phyloP scores from a whole-genome alignment of 2,888 invertebrate species.

The Phyto melanocephala region DNA sequence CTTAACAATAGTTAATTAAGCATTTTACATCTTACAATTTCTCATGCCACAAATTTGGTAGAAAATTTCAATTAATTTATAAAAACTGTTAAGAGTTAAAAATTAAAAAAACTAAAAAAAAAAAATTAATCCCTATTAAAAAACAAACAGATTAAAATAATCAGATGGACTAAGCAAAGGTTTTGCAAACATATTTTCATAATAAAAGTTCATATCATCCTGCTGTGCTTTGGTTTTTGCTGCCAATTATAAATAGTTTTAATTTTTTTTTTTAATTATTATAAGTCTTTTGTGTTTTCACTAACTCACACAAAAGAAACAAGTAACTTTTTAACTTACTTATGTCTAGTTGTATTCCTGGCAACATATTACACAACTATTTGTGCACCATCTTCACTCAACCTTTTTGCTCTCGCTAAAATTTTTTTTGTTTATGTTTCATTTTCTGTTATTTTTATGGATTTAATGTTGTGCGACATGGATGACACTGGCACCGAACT shows the following conservation, averaged over 20 bases:
- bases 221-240: not conserved
- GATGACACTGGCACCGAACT: slow-evolving; percentile 27
- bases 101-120: not conserved
- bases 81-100: not conserved
- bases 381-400: not conserved
- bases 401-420: not conserved
- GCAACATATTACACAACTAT: not conserved
- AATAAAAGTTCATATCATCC: not conserved
- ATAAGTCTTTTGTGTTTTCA: not conserved
- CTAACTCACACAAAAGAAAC: not conserved
- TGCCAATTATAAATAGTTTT: not conserved
- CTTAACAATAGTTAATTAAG: no score
- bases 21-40: no score
- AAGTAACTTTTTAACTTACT: slow-evolving; percentile 34
- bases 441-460: slow-evolving; percentile 3
- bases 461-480: slow-evolving; percentile 13
- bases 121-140: not conserved
- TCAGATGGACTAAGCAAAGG: not conserved
- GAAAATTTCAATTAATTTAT: no score
- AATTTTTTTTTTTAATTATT: not conserved
- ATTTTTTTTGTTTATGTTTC: slow-evolving; percentile 11
- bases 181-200: slow-evolving; percentile 1
- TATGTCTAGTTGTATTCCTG: not conserved
- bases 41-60: no score
- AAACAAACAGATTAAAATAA: slow-evolving; percentile 14